phyloP scores from a whole-genome alignment of 2,888 invertebrate species.

The Ctenicera cuprea region DNA sequence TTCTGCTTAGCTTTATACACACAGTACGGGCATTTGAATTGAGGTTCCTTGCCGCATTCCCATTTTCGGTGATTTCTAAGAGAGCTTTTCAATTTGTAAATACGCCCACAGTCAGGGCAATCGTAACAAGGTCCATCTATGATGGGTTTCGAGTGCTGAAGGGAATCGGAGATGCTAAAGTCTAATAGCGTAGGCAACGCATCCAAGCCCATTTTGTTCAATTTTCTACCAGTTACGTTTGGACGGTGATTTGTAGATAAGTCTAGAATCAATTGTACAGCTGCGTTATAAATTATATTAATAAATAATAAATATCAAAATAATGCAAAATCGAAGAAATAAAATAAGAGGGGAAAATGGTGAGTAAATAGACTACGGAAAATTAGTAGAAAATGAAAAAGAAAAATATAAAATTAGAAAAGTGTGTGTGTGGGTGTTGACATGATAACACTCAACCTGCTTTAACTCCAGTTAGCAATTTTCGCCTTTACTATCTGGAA shows the following conservation, averaged over 20 bases:
- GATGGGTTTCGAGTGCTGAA: constrained; percentile 14
- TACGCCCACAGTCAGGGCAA: constrained; percentile 53
- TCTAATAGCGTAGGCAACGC: constrained; percentile 32
- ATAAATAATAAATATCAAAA: no score
- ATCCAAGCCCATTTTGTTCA: constrained; percentile 24
- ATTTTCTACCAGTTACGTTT: constrained; percentile 1
- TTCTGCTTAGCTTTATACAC: constrained; percentile 70
- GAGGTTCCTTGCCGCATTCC: constrained; percentile 58
- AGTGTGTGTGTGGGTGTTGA: no score
- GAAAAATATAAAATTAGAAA: background rate
- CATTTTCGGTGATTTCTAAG: constrained; percentile 56
- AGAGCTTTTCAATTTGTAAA: constrained; percentile 60
- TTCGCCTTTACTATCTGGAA: background rate
- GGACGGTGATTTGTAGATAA: background rate
- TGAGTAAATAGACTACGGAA: constrained; percentile 40
- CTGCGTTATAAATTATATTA: no score
- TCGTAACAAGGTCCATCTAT: constrained; percentile 26
- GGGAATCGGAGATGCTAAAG: constrained; percentile 13
- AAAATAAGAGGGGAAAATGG: background rate
- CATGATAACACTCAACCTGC: no score
- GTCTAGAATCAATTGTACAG: no score
- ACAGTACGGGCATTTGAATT: constrained; percentile 65
- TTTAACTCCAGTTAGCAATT: no score
- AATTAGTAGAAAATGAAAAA: constrained; percentile 33
- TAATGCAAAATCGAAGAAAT: no score